Evolutionary conservation across 2,113 vertebrate species (phyloP), one percentile per base, ranked within the genome.

Genomic region (Dolichallabes microphthalmus): DNA sequence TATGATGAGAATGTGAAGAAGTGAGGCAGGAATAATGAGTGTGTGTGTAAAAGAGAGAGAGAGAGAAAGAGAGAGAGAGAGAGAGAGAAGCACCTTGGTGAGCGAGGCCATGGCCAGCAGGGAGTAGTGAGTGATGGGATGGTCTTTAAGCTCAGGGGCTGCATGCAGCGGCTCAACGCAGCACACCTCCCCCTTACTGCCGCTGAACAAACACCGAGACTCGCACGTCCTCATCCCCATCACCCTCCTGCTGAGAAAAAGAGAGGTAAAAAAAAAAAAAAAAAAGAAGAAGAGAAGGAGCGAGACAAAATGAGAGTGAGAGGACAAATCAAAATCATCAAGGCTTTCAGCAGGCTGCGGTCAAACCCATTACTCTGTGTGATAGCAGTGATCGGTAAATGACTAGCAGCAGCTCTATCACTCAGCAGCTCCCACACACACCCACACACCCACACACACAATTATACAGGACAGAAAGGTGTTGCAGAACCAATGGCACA

Each of bases 191-290:
- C 98, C 98, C 92, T 99, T 99, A 8, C 98, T 98, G 66, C 98
- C 98, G 73, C 98, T 99, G 93, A 99, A 99, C 66, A 99, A 95
- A 92, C 98, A 99, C 0, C 97, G 94, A 25, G 98, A 99, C 75
- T 99, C 97, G 61, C 98, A 99, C 0, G 97, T 97, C 73, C 98
- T 95, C 94, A 99, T 96, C 75, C 97, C 98, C 97, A 99, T 99
- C 78, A 99, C 96, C 89, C 98, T 96, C 93, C 98, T 99, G 82
- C 0, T 86, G 6, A 61, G 25, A 84, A 27, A 53, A 27, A 69
- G 12, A 66, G 15, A 64, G 61, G 15, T 35, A 53, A 76, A 20
- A 45, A 14, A 30, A 50, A 22, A 27, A 19, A 45, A 15, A 35
- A 63, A 10, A 2, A 27, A n/a, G n/a, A 57, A 32, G 14, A 7